phyloP scores from a whole-genome alignment of 2,888 invertebrate genomes.

The Nomada hirtipes region DNA sequence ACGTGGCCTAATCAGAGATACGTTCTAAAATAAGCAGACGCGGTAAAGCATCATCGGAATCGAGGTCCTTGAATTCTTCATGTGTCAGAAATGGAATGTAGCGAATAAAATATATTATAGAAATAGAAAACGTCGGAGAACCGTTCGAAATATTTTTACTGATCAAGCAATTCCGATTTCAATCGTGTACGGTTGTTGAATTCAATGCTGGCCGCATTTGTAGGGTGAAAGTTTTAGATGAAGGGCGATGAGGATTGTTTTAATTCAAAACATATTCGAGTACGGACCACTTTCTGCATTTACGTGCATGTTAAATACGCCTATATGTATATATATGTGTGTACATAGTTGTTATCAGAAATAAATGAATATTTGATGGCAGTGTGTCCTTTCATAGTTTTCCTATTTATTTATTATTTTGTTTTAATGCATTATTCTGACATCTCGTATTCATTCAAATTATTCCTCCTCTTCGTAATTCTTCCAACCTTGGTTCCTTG shows the following conservation, averaged over 20 bases:
- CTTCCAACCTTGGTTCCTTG: not conserved
- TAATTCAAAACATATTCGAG: constrained; percentile 22
- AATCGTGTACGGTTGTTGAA: not conserved
- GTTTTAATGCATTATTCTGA: not conserved
- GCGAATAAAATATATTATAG: not conserved
- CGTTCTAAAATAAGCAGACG: not conserved
- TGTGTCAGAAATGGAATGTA: not conserved
- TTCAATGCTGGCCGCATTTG: not conserved
- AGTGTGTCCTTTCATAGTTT: not conserved
- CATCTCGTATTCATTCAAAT: too few relatives aligned
- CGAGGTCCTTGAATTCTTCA: not conserved
- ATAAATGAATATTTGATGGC: constrained; percentile 58
- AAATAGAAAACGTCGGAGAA: not conserved
- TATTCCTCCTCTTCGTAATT: too few relatives aligned
- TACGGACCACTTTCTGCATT: constrained; percentile 58
- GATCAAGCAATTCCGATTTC: not conserved
- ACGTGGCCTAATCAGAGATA: constrained; percentile 38
- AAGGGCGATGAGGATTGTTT: not conserved
- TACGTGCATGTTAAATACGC: constrained; percentile 43
- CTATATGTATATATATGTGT: constrained; percentile 46
- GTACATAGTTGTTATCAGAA: constrained; percentile 60
- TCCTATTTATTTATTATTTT: not conserved
- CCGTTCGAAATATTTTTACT: constrained; percentile 20
- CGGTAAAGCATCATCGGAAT: not conserved
- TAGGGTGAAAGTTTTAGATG: not conserved